These are phyloP conservation scores for Leptogaster cylindrica DNA, from an alignment of 2,888 invertebrate species.

Conservation along the genomic window DNA sequence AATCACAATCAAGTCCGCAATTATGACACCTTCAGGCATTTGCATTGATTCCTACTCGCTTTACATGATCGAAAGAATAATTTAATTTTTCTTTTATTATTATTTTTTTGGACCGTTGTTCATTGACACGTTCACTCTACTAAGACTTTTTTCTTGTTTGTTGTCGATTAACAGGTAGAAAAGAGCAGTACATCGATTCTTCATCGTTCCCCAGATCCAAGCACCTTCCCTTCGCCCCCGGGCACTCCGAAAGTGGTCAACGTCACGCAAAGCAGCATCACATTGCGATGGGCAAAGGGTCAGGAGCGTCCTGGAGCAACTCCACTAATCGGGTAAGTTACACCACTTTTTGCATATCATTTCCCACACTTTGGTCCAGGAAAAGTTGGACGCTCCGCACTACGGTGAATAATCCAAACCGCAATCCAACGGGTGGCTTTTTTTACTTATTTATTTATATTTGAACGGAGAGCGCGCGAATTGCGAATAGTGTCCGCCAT, in stretches of 20 bases:
- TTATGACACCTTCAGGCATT: constrained; percentile 36
- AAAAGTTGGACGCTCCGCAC: too few relatives aligned
- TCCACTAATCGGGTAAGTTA: constrained; percentile 60
- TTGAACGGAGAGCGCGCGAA: constrained; percentile 4
- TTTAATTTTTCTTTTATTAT: constrained; percentile 21
- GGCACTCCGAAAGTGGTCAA: constrained; percentile 72
- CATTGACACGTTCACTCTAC: constrained; percentile 5
- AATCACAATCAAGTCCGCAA: constrained; percentile 17
- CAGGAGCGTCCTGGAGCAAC: constrained; percentile 64
- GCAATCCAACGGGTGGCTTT: neutral
- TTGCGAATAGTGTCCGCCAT: neutral
- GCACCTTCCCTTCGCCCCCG: constrained; percentile 75
- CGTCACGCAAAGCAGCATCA: constrained; percentile 70
- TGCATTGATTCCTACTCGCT: neutral
- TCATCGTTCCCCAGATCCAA: constrained; percentile 75
- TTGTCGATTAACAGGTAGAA: constrained; percentile 56
- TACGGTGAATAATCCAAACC: neutral
- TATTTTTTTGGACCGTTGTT: neutral
- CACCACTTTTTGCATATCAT: constrained; percentile 24
- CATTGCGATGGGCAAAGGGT: constrained; percentile 69
- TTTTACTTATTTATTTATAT: too few relatives aligned
- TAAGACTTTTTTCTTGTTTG: constrained; percentile 30
- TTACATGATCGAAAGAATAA: constrained; percentile 8
- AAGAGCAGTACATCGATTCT: constrained; percentile 65
- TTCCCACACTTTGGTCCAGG: constrained; percentile 2